Percentiles rank a stretch among this genome's conserved stretches.
Conservation (phyloP, 2,113 vertebrate species). For the Cebidichthys violaceus region DNA sequence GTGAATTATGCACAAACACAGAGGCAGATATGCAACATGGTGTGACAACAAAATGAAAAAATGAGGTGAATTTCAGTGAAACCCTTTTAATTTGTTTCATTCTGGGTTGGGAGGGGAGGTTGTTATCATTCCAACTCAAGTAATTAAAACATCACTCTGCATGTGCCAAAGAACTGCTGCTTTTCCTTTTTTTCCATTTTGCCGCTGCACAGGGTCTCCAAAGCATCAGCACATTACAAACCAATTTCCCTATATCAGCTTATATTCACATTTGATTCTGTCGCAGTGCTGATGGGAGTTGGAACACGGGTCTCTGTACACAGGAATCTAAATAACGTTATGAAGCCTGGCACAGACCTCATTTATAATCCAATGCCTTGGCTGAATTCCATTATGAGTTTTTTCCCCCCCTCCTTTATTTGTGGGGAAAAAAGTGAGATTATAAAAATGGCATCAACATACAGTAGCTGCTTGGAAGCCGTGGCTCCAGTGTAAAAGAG, state of each 20-base stretch:
- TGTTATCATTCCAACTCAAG: slow-evolving; percentile 80
- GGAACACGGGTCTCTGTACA: slow-evolving; percentile 94
- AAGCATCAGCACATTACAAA: slow-evolving; percentile 96
- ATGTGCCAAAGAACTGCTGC: slow-evolving; percentile 82
- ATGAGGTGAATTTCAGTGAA: slow-evolving; percentile 59
- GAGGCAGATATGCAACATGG: slow-evolving; percentile 42
- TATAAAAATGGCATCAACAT: slow-evolving; percentile 81
- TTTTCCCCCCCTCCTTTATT: slow-evolving; percentile 82
- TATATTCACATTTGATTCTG: slow-evolving; percentile 98
- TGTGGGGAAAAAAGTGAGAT: slow-evolving; percentile 87
- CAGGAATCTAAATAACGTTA: slow-evolving; percentile 98
- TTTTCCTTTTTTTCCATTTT: slow-evolving; percentile 51
- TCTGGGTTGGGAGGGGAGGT: slow-evolving; percentile 63
- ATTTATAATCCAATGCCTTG: slow-evolving; percentile 98
- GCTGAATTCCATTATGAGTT: slow-evolving; percentile 97
- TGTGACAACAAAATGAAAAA: slow-evolving; percentile 54
- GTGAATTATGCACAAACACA: slow-evolving; percentile 43
- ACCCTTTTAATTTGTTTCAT: slow-evolving; percentile 78
- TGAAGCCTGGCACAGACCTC: slow-evolving; percentile 95
- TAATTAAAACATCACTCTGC: slow-evolving; percentile 85
- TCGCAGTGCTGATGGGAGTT: slow-evolving; percentile 95
- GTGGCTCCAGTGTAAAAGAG: slow-evolving; percentile 65
- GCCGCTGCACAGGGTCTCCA: slow-evolving; percentile 86
- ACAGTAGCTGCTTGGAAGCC: slow-evolving; percentile 65
- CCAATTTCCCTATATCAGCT: slow-evolving; percentile 98